Evolutionary conservation across 2,797 vertebrate genomes (phyloP).

Genomic region (Carcharodon carcharias): DNA sequence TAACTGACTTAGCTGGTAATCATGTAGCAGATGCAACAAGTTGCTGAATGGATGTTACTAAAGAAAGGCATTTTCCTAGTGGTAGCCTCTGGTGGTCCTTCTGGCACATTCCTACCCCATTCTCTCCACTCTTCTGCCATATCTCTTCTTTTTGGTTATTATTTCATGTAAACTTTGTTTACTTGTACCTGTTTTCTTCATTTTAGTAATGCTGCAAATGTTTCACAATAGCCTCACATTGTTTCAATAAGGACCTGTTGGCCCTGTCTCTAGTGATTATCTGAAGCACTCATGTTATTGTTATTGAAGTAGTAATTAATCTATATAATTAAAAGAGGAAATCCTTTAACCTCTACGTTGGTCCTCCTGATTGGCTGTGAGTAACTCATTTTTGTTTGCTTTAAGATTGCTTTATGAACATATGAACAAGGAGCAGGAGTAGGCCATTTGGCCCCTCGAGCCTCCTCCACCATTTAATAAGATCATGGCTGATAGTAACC

Average conservation of each 20-base stretch:
- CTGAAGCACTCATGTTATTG: too few species aligned
- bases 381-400: too few species aligned
- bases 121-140: neutral
- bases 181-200: neutral
- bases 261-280: neutral
- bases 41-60: neutral
- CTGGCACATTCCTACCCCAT: neutral
- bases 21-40: neutral
- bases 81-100: neutral
- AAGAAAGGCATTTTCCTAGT: neutral
- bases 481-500: too few species aligned
- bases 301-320: too few species aligned
- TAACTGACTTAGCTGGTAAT: neutral
- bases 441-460: too few species aligned
- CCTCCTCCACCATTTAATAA: too few species aligned
- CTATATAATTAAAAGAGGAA: too few species aligned
- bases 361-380: too few species aligned
- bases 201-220: neutral
- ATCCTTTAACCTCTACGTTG: too few species aligned
- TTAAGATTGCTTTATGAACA: too few species aligned
- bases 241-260: neutral
- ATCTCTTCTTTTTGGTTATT: too few species aligned
- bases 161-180: neutral
- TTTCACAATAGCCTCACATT: neutral
- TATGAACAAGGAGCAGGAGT: too few species aligned